These are phyloP conservation scores for Drosophila atripex DNA, from an alignment of 2,888 invertebrate genomes.

Conservation along the genomic window DNA sequence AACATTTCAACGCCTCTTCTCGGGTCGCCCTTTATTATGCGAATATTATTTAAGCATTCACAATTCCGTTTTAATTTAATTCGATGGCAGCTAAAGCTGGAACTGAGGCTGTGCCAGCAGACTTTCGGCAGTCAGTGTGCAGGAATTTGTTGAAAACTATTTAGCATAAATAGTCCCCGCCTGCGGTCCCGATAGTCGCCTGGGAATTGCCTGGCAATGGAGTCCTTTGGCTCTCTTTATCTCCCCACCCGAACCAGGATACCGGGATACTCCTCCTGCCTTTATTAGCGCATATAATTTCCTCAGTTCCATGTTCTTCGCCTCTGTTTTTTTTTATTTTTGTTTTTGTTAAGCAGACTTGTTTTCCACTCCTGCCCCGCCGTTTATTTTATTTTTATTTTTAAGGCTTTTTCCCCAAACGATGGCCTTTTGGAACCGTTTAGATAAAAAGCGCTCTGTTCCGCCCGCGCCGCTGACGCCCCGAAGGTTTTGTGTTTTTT, in stretches of 20 bases:
- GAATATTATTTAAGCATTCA: slow-evolving; percentile 74
- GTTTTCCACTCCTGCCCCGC: slow-evolving; percentile 12
- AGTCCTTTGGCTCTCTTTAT: slow-evolving; percentile 33
- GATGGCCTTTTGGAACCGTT: slow-evolving; percentile 59
- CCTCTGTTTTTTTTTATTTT: slow-evolving; percentile 7
- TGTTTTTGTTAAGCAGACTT: slow-evolving; percentile 32
- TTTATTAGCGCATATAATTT: slow-evolving; percentile 55
- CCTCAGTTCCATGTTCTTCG: slow-evolving; percentile 26
- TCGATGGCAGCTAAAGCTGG: slow-evolving; percentile 37
- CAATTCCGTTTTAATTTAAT: slow-evolving; percentile 74
- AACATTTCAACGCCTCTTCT: slow-evolving; percentile 66
- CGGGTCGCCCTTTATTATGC: slow-evolving; percentile 47
- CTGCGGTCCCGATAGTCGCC: slow-evolving; percentile 51
- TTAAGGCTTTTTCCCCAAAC: slow-evolving; percentile 51
- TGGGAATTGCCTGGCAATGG: slow-evolving; percentile 55
- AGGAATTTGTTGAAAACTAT: slow-evolving; percentile 61
- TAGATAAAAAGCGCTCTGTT: slow-evolving; percentile 54
- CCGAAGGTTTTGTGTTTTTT: slow-evolving; percentile 44
- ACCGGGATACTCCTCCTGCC: slow-evolving; percentile 8
- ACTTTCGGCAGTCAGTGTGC: background rate
- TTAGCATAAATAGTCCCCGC: slow-evolving; percentile 74
- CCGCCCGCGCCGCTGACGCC: slow-evolving; percentile 19
- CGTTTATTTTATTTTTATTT: slow-evolving; percentile 37
- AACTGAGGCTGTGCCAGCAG: no score
- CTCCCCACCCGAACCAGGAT: slow-evolving; percentile 5